A percentile compares a stretch with the other conserved stretches of the same genome.
Evolutionary conservation across 2,888 invertebrate genomes (phyloP).

Genomic region (Amphipoea oculea): DNA sequence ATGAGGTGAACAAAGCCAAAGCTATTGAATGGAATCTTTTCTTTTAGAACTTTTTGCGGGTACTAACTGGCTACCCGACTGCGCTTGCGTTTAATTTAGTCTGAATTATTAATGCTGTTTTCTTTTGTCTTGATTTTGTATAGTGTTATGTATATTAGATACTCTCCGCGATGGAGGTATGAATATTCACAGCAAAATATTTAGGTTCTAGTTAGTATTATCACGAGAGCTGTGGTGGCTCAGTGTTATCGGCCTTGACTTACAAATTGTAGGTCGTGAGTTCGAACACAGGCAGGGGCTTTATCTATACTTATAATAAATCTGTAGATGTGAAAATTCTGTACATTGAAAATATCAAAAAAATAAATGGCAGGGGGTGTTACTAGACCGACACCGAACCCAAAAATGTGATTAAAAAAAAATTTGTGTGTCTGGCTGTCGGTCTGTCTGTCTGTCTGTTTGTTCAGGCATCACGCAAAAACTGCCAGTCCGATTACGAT

Average conservation of each 20-base stretch:
- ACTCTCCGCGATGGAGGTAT: neutral
- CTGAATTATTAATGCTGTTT: conserved; percentile 22
- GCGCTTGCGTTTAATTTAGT: conserved; percentile 41
- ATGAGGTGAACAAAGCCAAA: conserved; percentile 48
- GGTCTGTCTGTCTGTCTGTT: no score
- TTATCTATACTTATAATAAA: no score
- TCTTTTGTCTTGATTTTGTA: conserved; percentile 14
- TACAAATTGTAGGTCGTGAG: neutral
- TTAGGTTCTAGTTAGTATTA: neutral
- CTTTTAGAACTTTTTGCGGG: conserved; percentile 43
- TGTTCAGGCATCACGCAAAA: no score
- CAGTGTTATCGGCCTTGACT: neutral
- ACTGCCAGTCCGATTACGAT: no score
- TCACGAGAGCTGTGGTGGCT: neutral
- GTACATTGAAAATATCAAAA: no score
- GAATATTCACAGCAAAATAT: conserved; percentile 6
- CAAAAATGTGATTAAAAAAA: no score
- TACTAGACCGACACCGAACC: no score
- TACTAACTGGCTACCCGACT: conserved; percentile 23
- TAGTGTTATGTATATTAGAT: neutral
- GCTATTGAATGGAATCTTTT: conserved; percentile 51
- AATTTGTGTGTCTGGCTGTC: no score
- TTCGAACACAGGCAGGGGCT: neutral
- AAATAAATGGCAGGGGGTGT: no score
- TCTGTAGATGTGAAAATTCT: no score